Evolutionary conservation across 2,113 vertebrate genomes (phyloP).

Genomic region (Cariama cristata): DNA sequence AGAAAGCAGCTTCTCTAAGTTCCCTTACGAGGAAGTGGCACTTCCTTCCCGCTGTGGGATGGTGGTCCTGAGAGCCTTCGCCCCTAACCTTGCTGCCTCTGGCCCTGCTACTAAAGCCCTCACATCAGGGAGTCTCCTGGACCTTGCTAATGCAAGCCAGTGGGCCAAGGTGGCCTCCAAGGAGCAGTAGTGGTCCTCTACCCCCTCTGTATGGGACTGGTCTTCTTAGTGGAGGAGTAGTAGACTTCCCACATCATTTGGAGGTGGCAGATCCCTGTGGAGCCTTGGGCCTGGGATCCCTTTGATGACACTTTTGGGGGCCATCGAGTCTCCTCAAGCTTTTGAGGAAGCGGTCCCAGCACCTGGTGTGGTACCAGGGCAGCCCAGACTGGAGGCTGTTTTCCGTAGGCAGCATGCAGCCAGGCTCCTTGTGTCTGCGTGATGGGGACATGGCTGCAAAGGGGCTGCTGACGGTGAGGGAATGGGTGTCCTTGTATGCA

Average conservation of each 20-base stretch:
- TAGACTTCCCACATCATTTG: background rate
- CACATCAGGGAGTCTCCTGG: background rate
- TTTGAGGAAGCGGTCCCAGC: background rate
- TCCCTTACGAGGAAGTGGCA: fast-evolving
- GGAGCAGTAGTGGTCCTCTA: background rate
- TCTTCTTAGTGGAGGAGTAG: background rate
- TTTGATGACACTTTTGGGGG: background rate
- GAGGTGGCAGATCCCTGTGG: background rate
- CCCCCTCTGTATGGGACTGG: background rate
- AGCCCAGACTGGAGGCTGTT: background rate
- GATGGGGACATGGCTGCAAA: fast-evolving
- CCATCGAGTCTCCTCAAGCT: fast-evolving
- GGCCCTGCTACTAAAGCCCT: background rate
- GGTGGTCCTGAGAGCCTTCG: background rate
- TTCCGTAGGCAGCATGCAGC: background rate
- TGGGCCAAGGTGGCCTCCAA: background rate
- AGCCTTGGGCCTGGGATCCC: background rate
- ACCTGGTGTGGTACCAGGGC: background rate
- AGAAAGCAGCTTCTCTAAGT: background rate
- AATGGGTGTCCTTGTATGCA: background rate
- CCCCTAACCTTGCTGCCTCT: fast-evolving
- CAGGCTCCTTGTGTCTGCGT: background rate
- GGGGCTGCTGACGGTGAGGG: background rate
- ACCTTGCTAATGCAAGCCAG: background rate
- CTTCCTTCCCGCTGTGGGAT: background rate